Evolutionary conservation across 2,113 vertebrate species (phyloP), one percentile per base, ranked within the genome.

Genomic region (Anolis sagrei): DNA sequence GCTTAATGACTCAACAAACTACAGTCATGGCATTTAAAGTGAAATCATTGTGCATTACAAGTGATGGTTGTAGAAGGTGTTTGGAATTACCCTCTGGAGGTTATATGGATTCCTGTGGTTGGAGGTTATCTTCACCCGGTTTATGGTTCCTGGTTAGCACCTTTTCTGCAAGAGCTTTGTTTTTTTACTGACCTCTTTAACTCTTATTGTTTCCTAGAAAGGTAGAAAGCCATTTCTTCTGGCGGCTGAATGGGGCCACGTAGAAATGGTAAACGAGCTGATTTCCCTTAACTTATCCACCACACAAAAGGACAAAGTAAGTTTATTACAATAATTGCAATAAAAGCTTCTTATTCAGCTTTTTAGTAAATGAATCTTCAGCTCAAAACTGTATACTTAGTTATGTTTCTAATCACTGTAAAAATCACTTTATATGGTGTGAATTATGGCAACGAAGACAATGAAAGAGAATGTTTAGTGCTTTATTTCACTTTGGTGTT

Each of bases 281-380:
- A 97, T 94, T 87, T 73, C 81, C n/a, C 96, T 98, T 92, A 92
- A 97, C 64, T 94, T 98, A 94, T 96, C 93, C 91, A 97, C 97
- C 21, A 95, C 96, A 93, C 96, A 97, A 91, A 96, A 97, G 89
- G 97, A 98, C 93, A 94, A 97, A 96, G 98, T 98, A 93, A 92
- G 89, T 19, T 0, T 74, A 76, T 86, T 0, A 85, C 83, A 84
- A 64, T 11, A 51, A 2, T 85, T n/a, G 29, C 76, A 81, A 23
- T 23, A 29, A 78, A 82, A 70, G 23, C 13, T 36, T 51, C 5
- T 44, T 62, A 78, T 81, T 76, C 69, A 83, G 36, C 7, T 83
- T 11, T 44, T 8, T 61, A 58, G 1, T 51, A 69, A 48, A 49
- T 79, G 32, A 61, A 34, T 29, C 69, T 73, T 8, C 81, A 74